Percentiles rank a stretch among this genome's conserved stretches.
These are phyloP conservation scores for Entomobrya multifasciata DNA, from an alignment of 2,888 invertebrate genomes.

Conservation along the genomic window DNA sequence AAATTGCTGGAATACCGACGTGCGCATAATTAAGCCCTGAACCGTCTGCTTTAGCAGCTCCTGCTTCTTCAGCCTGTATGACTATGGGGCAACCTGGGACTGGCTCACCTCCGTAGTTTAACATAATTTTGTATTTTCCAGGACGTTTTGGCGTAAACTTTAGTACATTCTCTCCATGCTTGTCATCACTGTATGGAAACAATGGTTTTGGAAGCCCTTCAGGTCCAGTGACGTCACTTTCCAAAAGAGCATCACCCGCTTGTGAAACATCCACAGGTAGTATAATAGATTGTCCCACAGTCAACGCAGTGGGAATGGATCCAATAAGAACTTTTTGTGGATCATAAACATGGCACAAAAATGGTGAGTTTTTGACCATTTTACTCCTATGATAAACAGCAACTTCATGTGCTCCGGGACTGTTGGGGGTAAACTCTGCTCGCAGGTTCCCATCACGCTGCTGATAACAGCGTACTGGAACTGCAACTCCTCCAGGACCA, in stretches of 20 bases:
- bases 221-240: constrained; percentile 93
- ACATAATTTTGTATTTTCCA: constrained; percentile 87
- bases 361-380: constrained; percentile 95
- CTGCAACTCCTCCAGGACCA: constrained; percentile 87
- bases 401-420: constrained; percentile 83
- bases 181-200: constrained; percentile 85
- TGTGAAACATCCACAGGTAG: constrained; percentile 91
- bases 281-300: constrained; percentile 90
- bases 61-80: constrained; percentile 84
- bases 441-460: constrained; percentile 97
- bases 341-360: constrained; percentile 95
- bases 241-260: constrained; percentile 92
- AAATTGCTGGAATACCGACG: constrained; percentile 83
- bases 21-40: constrained; percentile 84
- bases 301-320: constrained; percentile 85
- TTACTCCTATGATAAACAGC: constrained; percentile 95
- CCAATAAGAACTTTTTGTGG: constrained; percentile 89
- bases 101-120: constrained; percentile 84
- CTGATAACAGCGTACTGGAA: constrained; percentile 96
- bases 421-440: constrained; percentile 88
- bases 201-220: constrained; percentile 91
- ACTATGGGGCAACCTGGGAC: constrained; percentile 84
- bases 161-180: constrained; percentile 87
- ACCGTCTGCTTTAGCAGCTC: constrained; percentile 84
- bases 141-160: constrained; percentile 92